A percentile compares a stretch with the other conserved stretches of the same genome.
Evolutionary conservation across 2,888 invertebrate species (phyloP).

Genomic region (Cataglyphis rosenhaueri): DNA sequence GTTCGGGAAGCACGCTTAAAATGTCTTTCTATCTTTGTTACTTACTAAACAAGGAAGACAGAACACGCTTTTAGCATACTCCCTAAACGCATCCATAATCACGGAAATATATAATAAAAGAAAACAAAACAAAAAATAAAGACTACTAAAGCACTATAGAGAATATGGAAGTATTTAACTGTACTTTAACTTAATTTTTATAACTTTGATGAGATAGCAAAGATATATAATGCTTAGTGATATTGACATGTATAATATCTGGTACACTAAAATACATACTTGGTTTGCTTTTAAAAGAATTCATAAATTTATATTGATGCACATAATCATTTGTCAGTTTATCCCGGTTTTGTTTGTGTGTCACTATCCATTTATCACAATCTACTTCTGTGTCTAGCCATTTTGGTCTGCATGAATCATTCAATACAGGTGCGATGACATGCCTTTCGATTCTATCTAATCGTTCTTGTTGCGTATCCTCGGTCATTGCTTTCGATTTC

Average conservation of each 20-base stretch:
- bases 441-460: conserved; percentile 87
- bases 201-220: not conserved
- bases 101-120: not conserved
- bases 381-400: conserved; percentile 79
- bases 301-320: conserved; percentile 81
- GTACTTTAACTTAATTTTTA: not conserved
- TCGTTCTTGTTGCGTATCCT: conserved; percentile 86
- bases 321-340: conserved; percentile 73
- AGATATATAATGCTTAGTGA: not conserved
- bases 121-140: not conserved
- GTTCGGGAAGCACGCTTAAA: no score
- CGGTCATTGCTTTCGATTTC: conserved; percentile 85
- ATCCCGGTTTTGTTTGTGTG: conserved; percentile 81
- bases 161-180: not conserved
- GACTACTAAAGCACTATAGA: not conserved
- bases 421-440: conserved; percentile 85
- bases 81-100: not conserved
- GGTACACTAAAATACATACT: conserved; percentile 73
- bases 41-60: no score
- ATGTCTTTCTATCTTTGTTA: no score
- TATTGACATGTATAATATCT: not conserved
- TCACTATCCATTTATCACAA: conserved; percentile 80
- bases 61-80: no score
- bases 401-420: conserved; percentile 77
- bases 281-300: conserved; percentile 78